Base-by-base conservation (phyloP, 2,888 invertebrate genomes). In the Cheilosia pagana region DNA sequence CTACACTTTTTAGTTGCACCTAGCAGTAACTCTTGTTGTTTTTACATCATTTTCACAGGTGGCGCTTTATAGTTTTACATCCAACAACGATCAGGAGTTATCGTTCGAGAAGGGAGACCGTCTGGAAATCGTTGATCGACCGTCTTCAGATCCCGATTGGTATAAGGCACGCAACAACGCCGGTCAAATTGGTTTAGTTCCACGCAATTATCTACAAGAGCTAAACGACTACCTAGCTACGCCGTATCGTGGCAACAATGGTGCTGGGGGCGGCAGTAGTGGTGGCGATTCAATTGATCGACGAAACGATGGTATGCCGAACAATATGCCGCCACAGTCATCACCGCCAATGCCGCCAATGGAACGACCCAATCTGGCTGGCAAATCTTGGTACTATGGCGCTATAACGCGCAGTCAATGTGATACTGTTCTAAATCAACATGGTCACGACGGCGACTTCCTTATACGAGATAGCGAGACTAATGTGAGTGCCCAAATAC, bases 391-490 rank as follows among this genome's bases (percentile, higher is more conserved):
- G 99, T 99, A 99, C 93, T 99, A 96, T 93, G 99, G 99, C 81
- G 95, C 95, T 91, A 97, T 99, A 90, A 96, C 98, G 57, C 95
- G 99, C 89, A 96, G 96, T 89, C 98, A 99, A 92, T 99, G 99
- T 94, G 99, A 99, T 93, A 95, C 96, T 89, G 94, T 99, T 91
- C 95, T 99, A 91, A 98, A 97, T 93, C 96, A 97, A 91, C 96
- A 97, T 92, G 99, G 98, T 19, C 96, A 97, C 90, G 98, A 99
- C 92, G 99, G 99, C 12, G 99, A 99, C 93, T 99, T 98, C 94
- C 95, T 99, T 90, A 98, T 99, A 90, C 94, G 99, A 88, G 99
- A 99, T 93, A 98, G 98, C 91, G 99, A 99, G 94, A 99, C 99
- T 89, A 99, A 99, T 93, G 99, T 99, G 92, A 95, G 96, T 94